Percentiles rank a stretch among this genome's conserved stretches.
These are phyloP conservation scores for Dendrocincla fuliginosa DNA, from an alignment of 2,797 vertebrate genomes.

Conservation along the genomic window DNA sequence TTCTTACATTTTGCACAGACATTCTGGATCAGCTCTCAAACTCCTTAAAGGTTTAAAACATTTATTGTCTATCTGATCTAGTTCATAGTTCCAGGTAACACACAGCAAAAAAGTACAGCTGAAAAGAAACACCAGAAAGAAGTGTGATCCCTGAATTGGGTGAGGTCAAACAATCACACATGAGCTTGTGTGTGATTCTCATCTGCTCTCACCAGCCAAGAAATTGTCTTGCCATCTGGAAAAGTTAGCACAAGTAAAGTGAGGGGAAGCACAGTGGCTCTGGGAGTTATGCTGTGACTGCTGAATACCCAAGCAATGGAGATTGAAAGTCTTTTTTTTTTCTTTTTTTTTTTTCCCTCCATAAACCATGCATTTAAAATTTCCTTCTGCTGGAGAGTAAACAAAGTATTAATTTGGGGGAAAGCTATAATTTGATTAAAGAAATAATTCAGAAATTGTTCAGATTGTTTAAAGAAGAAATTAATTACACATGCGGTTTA, in stretches of 20 bases:
- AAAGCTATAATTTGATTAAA: not conserved
- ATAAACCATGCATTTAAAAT: not conserved
- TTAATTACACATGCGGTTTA: not conserved
- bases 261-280: not conserved
- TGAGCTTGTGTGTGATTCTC: not conserved
- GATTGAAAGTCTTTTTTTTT: not conserved
- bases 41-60: not conserved
- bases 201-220: not conserved
- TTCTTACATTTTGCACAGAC: not conserved
- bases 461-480: not conserved
- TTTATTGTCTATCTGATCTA: not conserved
- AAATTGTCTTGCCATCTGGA: not conserved
- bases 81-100: not conserved
- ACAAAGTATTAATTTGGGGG: not conserved
- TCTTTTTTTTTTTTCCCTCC: not conserved
- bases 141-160: not conserved
- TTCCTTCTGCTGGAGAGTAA: not conserved
- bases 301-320: not conserved
- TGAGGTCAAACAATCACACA: not conserved
- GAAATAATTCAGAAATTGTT: not conserved
- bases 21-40: not conserved
- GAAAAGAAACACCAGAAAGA: not conserved
- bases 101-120: not conserved
- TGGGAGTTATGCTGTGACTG: not conserved
- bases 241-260: not conserved